phyloP scores from a whole-genome alignment of 2,113 vertebrate species.

The Pseudolaguvia tuberculata region DNA sequence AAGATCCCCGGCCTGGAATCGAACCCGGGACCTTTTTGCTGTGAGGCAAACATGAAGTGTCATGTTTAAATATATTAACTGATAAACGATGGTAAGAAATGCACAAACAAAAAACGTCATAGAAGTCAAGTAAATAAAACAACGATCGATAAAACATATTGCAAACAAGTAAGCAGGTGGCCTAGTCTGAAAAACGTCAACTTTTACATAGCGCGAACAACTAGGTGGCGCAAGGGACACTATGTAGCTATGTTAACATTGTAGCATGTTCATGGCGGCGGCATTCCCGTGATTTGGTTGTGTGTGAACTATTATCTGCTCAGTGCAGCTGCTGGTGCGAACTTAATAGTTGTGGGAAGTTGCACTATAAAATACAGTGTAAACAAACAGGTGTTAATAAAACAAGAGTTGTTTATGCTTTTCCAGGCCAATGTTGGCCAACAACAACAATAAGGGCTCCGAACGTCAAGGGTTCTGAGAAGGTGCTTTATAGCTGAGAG shows the following conservation, averaged over 20 bases:
- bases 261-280: neutral
- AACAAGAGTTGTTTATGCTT: neutral
- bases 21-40: too few species aligned
- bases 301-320: too few species aligned
- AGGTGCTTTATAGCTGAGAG: constrained; percentile 66
- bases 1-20: too few species aligned
- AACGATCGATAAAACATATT: too few species aligned
- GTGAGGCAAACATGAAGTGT: too few species aligned
- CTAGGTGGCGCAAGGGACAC: neutral
- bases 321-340: neutral
- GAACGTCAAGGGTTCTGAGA: constrained; percentile 59
- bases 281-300: too few species aligned
- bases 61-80: too few species aligned
- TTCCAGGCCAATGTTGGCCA: neutral
- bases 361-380: neutral
- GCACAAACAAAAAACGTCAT: too few species aligned
- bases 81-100: too few species aligned
- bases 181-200: neutral
- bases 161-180: too few species aligned
- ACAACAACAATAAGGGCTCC: constrained; percentile 14
- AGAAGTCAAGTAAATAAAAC: too few species aligned
- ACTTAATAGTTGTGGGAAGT: neutral
- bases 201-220: neutral
- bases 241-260: neutral
- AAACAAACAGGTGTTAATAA: constrained; percentile 9